Base-by-base conservation (phyloP, 2,888 invertebrate species). In the Dichetophora obliterata region DNA sequence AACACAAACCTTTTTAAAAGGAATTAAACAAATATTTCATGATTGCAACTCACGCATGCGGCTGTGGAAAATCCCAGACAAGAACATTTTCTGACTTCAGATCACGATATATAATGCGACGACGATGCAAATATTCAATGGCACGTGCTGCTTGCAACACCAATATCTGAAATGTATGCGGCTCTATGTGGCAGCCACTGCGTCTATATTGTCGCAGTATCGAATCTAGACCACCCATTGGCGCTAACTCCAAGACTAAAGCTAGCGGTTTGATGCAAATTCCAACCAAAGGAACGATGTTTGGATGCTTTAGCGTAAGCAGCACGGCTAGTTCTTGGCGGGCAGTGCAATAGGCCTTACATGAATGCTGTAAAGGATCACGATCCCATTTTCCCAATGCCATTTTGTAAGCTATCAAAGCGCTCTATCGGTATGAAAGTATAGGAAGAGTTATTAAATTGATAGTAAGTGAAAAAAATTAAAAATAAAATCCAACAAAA, bases 311-410 rank as follows among this genome's bases (percentile, higher is more conserved):
- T 73, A 99, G 91, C 8, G 94, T 93, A 74, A 94, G 88, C 69
- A 99, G 90, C 80, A 99, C 97, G 83, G 95, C 94, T 75, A 99
- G 91, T 90, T 99, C 99, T 89, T 98, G 98, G 22, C 99, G 91
- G 2, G 98, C 96, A 0, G 97, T 98, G 87, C 97, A 96, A 90
- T 99, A 99, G 0, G 99, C 98, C 88, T 98, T 96, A 85, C 97
- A 97, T 0, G 98, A 96, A 79, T 95, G 96, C 85, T 98, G 95
- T 37, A 95, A 89, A 0, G 98, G 97, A 87, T 98, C 97, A 50
- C 98, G 92, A 85, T 96, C 95, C 98, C 98, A 98, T 86, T 98
- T 97, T 50, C 95, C 94, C 79, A 93, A 90, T 0, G 95, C 95
- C 63, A 94, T 93, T 92, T 90, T 90, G 71, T 89, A 89, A 9